Percentiles rank a stretch among this genome's conserved stretches.
phyloP scores from a whole-genome alignment of 2,888 invertebrate species.

The Andricus curvator region DNA sequence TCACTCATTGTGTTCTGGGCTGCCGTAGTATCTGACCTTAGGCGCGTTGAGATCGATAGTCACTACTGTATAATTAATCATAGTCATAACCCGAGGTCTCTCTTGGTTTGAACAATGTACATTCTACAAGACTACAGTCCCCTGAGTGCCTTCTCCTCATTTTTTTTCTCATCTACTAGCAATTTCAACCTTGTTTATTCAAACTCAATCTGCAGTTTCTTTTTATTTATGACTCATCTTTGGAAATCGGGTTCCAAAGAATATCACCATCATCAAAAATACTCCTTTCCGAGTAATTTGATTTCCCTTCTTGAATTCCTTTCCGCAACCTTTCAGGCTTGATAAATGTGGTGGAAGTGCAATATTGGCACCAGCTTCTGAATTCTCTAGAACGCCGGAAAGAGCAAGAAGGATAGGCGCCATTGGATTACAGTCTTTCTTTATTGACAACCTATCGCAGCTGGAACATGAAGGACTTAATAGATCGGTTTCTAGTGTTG shows the following conservation, averaged over 20 bases:
- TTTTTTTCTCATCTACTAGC: background rate
- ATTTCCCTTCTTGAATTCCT: background rate
- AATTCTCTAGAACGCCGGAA: background rate
- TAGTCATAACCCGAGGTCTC: constrained; percentile 64
- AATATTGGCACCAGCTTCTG: background rate
- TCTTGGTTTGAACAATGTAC: constrained; percentile 17
- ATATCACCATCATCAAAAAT: background rate
- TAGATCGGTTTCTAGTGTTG: background rate
- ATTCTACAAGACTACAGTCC: background rate
- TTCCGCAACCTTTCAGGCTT: background rate
- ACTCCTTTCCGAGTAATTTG: background rate
- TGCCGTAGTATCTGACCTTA: constrained; percentile 70
- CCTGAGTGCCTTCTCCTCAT: background rate
- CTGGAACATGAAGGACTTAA: background rate
- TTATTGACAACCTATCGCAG: background rate
- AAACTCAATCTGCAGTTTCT: background rate
- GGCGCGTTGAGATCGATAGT: constrained; percentile 70
- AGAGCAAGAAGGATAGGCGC: background rate
- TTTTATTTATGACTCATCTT: background rate
- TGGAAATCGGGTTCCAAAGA: background rate
- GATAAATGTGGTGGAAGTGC: background rate
- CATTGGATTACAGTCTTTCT: background rate
- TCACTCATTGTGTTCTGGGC: constrained; percentile 27
- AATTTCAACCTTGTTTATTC: background rate
- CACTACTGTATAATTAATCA: constrained; percentile 73